Evolutionary conservation across 1,140 invertebrate species (phyloP).

Genomic region (Calosoma granatense): DNA sequence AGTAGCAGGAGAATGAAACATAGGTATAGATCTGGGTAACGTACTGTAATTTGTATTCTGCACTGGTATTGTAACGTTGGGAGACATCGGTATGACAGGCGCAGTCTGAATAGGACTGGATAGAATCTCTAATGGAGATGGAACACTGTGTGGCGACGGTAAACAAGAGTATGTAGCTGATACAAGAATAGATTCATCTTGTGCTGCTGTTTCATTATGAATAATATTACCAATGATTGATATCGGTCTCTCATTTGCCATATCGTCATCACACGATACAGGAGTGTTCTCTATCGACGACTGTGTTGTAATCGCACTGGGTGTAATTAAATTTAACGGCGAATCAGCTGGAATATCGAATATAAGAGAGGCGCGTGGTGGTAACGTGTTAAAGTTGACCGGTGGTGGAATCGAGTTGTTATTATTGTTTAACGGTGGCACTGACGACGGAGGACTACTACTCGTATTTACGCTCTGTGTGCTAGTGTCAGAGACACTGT

Average conservation of each 20-base stretch:
- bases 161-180: neutral
- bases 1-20: neutral
- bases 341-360: neutral
- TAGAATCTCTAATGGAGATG: neutral
- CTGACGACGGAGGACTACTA: too few species aligned
- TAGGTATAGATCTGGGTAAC: neutral
- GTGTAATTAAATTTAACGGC: neutral
- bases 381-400: neutral
- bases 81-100: too few species aligned
- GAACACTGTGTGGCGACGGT: neutral
- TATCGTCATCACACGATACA: neutral
- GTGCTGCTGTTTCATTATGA: neutral
- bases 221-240: conserved; percentile 3
- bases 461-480: too few species aligned
- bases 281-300: neutral
- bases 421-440: too few species aligned
- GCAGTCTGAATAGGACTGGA: neutral
- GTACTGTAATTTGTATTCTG: neutral
- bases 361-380: neutral
- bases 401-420: too few species aligned
- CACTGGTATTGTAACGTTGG: neutral
- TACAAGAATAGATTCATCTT: neutral
- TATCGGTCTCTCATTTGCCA: neutral
- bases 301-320: too few species aligned
- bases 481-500: too few species aligned